Base-by-base conservation (phyloP, 2,113 vertebrate species). In the Poeciliopsis occidentalis region DNA sequence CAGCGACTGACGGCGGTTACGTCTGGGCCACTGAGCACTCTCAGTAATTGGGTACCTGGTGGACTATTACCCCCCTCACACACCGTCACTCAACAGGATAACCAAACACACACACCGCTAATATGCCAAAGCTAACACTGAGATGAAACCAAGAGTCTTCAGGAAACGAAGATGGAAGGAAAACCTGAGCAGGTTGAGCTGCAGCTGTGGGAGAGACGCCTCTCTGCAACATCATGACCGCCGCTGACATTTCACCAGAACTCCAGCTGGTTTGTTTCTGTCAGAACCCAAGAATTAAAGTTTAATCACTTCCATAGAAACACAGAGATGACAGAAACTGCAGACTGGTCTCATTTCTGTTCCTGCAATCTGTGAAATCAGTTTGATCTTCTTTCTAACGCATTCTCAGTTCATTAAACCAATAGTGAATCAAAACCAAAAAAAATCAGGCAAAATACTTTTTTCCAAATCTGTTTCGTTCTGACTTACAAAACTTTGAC, bases 41-140 rank as follows among this genome's bases (percentile, higher is more conserved):
- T 81, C 78, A 41, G 47, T 78, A 88, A 90, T 90, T 90, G 78
- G 78, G 78, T 78, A 81, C 77, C 79, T 62, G 44, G 29, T 73
- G 70, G 75, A 73, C 17, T 66, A 41, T 62, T 29, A 29, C 71
- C 60, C 65, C 60, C 61, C 30, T 31, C 62, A 26, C 60, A 44
- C 41, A 11, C 32, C 60, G 76, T 82, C 85, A 83, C 78, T 81
- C 75, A 8, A 27, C 79, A 80, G 10, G 67, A 76, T 51, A 78
- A 67, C 44, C 61, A 57, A 66, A 62, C 64, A 57, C 75, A 51
- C 64, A 22, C 47, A 7, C 19, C 47, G 13, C 34, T 15, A 19
- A 54, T 54, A 4, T 17, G 17, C 19, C 19, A 8, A 24, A 24
- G 19, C 47, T 54, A 22, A 19, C 4, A 2, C 2, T 54, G 19